Base-by-base conservation (phyloP, 2,888 invertebrate genomes). In the Syritta pipiens region DNA sequence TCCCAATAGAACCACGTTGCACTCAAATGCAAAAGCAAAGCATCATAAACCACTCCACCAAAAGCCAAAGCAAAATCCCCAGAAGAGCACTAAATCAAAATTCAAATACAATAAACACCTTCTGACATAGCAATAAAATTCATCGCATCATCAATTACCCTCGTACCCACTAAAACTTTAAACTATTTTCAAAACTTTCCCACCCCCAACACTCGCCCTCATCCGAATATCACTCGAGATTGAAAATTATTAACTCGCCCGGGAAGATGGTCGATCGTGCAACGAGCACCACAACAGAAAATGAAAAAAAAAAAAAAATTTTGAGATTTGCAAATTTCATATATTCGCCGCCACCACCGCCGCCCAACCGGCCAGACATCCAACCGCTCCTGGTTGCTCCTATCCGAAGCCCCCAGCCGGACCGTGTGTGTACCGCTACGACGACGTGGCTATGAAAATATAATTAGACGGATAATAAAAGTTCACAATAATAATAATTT, bases 401-500 rank as follows among this genome's bases (percentile, higher is more conserved):
- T 40, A n/a, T 46, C 19, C 32, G 30, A n/a, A n/a, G n/a, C n/a
- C 9, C 55, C 19, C 46, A 46, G 20, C 35, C 57, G 32, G 40
- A 37, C 37, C 51, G 40, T 44, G 24, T 44, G 32, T 26, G 26
- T 7, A 44, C 28, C 37, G 26, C 10, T 59, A 42, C 14, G 35
- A 55, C 46, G 51, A 59, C 44, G 20, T 44, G 74, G 60, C 77
- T 74, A 62, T 49, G 55, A 74, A 74, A 79, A 79, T 79, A 79
- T 79, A 79, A 79, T 79, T 79, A 79, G 55, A 44, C 48, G 60
- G 79, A 79, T 68, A 74, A 67, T 79, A 74, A 79, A 79, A 74
- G 60, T 62, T 46, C 62, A 51, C 67, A 74, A 74, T 79, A 79
- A 74, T 79, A 79, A 79, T 79, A 67, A 79, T 74, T 79, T 79